Percentiles rank a stretch among this genome's conserved stretches.
phyloP scores from a whole-genome alignment of 2,888 invertebrate genomes.

The Aleiodes testaceus region DNA sequence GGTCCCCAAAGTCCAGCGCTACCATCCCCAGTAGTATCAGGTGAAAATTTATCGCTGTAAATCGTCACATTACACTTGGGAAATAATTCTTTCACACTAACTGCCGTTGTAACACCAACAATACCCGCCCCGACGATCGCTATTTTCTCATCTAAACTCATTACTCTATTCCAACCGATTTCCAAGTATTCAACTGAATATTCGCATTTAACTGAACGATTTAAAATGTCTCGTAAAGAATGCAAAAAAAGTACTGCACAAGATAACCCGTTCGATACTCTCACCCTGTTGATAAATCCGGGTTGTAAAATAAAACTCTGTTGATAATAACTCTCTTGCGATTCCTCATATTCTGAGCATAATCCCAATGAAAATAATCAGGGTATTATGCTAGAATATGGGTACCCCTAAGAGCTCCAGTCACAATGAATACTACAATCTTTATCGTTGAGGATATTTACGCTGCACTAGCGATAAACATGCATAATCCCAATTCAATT shows the following conservation, averaged over 20 bases:
- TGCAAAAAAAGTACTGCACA: neutral
- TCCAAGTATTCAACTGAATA: neutral
- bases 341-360: conserved; percentile 65
- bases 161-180: neutral
- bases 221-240: neutral
- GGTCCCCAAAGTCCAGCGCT: conserved; percentile 87
- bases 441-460: conserved; percentile 38
- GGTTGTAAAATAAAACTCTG: neutral
- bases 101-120: conserved; percentile 81
- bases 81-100: conserved; percentile 79
- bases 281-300: neutral
- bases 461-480: conserved; percentile 60
- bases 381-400: conserved; percentile 67
- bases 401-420: conserved; percentile 52
- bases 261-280: neutral
- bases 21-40: conserved; percentile 85
- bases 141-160: conserved; percentile 67
- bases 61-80: conserved; percentile 77
- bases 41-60: conserved; percentile 80
- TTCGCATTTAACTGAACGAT: neutral
- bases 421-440: neutral
- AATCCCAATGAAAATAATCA: conserved; percentile 57
- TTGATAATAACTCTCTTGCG: conserved; percentile 47
- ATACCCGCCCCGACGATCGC: conserved; percentile 86
- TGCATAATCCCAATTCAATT: conserved; percentile 64